phyloP scores from a whole-genome alignment of 2,888 invertebrate genomes.

The Plagiodera versicolora region DNA sequence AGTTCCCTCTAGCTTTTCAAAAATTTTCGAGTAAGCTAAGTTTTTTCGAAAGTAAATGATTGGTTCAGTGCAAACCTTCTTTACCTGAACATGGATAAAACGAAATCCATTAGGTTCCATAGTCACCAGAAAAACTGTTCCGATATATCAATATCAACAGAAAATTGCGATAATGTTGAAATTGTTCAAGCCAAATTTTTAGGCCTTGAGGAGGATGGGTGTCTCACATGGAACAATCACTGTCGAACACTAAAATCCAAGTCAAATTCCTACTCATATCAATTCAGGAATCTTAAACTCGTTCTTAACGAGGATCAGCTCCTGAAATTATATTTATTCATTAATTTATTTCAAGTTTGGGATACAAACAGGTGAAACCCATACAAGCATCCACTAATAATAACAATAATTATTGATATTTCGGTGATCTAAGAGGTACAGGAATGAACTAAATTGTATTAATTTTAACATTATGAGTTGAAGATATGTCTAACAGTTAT shows the following conservation, averaged over 20 bases:
- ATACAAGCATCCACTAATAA: too few species aligned
- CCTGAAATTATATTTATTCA: conserved; percentile 9
- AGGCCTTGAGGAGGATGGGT: conserved; percentile 5
- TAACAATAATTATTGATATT: too few species aligned
- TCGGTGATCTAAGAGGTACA: too few species aligned
- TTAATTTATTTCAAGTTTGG: too few species aligned
- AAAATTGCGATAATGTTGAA: background rate
- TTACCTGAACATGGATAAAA: background rate
- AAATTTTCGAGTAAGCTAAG: too few species aligned
- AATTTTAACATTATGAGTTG: too few species aligned
- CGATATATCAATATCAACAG: background rate
- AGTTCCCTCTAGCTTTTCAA: too few species aligned
- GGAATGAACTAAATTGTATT: too few species aligned
- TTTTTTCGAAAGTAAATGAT: background rate
- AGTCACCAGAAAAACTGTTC: background rate
- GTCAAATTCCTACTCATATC: conserved; percentile 1
- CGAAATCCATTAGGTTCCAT: background rate
- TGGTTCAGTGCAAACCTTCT: background rate
- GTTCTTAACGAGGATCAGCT: conserved; percentile 4
- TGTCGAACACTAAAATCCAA: conserved; percentile 3
- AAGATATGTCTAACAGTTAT: too few species aligned
- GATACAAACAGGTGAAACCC: too few species aligned
- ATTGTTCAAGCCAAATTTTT: conserved; percentile 9
- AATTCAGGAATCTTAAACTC: conserved; percentile 4
- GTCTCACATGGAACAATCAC: conserved; percentile 8